Evolutionary conservation across 2,113 vertebrate species (phyloP).

Genomic region (Dinomys branickii): DNA sequence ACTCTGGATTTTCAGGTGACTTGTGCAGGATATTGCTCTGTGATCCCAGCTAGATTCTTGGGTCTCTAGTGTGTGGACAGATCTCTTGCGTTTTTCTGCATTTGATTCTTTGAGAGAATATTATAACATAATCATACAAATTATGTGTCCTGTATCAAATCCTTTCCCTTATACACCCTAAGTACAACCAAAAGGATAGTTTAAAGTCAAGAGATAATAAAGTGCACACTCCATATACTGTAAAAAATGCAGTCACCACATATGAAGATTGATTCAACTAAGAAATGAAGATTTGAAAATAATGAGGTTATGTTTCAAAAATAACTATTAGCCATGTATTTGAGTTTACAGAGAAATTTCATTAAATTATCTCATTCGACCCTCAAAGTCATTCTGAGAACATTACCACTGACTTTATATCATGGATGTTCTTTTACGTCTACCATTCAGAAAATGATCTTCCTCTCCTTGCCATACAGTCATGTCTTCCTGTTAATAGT

Average conservation of each 20-base stretch:
- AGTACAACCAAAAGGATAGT: background rate
- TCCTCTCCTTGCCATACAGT: background rate
- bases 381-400: background rate
- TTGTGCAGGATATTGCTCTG: background rate
- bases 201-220: background rate
- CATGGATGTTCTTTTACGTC: background rate
- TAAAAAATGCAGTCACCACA: background rate
- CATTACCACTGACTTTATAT: background rate
- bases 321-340: background rate
- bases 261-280: background rate
- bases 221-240: background rate
- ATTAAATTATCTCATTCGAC: background rate
- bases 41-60: background rate
- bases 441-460: background rate
- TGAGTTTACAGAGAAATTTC: background rate
- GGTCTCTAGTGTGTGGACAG: background rate
- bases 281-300: background rate
- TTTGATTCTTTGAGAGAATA: background rate
- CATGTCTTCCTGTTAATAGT: background rate
- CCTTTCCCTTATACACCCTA: background rate
- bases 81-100: background rate
- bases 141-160: background rate
- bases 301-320: background rate
- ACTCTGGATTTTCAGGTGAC: background rate
- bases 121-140: background rate